Conservation (phyloP, 1,140 invertebrate genomes). For the Cydia pomonella region DNA sequence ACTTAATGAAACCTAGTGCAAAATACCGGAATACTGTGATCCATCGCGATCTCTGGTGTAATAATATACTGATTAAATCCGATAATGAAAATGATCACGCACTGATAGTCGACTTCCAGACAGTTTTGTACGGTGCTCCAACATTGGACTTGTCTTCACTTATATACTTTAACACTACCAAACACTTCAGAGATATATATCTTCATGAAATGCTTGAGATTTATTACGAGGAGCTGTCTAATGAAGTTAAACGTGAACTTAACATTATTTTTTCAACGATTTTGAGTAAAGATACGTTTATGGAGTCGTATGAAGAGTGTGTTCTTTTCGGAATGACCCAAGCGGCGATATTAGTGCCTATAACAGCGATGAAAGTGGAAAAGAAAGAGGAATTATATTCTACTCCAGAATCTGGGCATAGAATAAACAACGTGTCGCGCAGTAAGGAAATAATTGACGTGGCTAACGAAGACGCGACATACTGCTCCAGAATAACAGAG, state of each 20-base stretch:
- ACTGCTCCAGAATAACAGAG: constrained; percentile 67
- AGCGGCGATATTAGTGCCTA: constrained; percentile 75
- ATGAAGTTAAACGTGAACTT: constrained; percentile 60
- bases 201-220: constrained; percentile 61
- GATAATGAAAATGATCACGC: constrained; percentile 60
- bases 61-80: constrained; percentile 83
- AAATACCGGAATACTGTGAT: constrained; percentile 80
- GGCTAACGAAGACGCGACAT: constrained; percentile 63
- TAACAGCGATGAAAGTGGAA: constrained; percentile 63
- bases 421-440: constrained; percentile 55
- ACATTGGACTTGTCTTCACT: constrained; percentile 78
- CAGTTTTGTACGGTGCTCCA: constrained; percentile 80
- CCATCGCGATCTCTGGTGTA: constrained; percentile 84
- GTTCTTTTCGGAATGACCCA: constrained; percentile 76
- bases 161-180: constrained; percentile 78
- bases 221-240: constrained; percentile 71
- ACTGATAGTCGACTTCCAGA: constrained; percentile 85
- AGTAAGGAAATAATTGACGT: constrained; percentile 74
- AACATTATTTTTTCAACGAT: constrained; percentile 56
- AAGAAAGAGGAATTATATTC: constrained; percentile 59
- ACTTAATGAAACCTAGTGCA: constrained; percentile 72
- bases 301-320: constrained; percentile 69
- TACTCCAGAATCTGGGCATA: too few species aligned
- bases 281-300: constrained; percentile 56
- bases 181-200: constrained; percentile 61